A percentile compares a stretch with the other conserved stretches of the same genome.
These are phyloP conservation scores for Pangasianodon gigas DNA, from an alignment of 2,113 vertebrate species.

Conservation along the genomic window DNA sequence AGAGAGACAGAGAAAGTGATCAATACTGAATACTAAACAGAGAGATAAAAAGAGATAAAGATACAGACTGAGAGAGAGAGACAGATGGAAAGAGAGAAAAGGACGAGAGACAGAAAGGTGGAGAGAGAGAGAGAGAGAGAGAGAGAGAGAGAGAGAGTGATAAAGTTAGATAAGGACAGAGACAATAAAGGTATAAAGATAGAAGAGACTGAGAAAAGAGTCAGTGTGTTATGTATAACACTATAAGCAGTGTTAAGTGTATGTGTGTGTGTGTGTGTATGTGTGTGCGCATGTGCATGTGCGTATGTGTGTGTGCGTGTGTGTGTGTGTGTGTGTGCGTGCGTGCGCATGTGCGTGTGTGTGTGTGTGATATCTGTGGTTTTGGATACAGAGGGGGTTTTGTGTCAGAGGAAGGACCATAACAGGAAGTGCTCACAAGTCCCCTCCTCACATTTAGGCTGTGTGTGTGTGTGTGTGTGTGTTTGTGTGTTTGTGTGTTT, in stretches of 20 bases:
- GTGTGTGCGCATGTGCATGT: not conserved
- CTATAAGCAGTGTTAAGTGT: not conserved
- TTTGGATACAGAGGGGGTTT: slow-evolving; percentile 55
- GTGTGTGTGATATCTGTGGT: slow-evolving; percentile 43
- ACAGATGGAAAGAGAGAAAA: not conserved
- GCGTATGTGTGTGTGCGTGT: not conserved
- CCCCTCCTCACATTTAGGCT: slow-evolving; percentile 53
- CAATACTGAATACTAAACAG: not conserved
- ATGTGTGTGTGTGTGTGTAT: no score
- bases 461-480: slow-evolving; percentile 22
- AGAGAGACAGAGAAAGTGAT: not conserved
- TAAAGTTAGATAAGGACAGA: no score
- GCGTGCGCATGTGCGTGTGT: no score
- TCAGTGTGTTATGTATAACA: not conserved
- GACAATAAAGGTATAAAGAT: not conserved
- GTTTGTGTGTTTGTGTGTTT: not conserved
- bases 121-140: not conserved
- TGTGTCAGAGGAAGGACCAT: slow-evolving; percentile 65
- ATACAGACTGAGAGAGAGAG: not conserved
- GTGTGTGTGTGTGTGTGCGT: not conserved
- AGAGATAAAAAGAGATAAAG: not conserved
- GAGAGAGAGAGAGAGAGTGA: not conserved
- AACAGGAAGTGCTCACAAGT: slow-evolving; percentile 64
- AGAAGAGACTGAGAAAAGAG: not conserved
- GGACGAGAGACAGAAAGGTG: not conserved